Conservation (phyloP, 2,113 vertebrate genomes). For the Toxotes chatareus region DNA sequence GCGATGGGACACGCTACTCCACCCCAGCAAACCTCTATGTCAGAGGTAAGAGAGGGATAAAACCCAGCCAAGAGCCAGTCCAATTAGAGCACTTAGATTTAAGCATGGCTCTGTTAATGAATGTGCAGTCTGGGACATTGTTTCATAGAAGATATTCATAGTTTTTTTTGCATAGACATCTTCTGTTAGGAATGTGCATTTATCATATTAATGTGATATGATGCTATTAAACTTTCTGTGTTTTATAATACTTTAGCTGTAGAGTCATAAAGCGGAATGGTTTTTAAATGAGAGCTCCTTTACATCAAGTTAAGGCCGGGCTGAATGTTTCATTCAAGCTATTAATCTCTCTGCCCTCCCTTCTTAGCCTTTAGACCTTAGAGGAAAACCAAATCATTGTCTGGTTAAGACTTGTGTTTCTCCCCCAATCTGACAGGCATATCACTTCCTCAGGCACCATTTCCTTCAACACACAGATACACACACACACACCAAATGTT, state of each 20-base stretch:
- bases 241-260: constrained; percentile 28
- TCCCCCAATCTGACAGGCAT: constrained; percentile 70
- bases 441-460: constrained; percentile 63
- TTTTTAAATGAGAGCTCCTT: constrained; percentile 34
- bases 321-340: constrained; percentile 52
- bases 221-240: constrained; percentile 20
- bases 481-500: constrained; percentile 41
- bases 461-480: constrained; percentile 39
- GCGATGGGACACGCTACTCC: constrained; percentile 97
- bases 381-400: constrained; percentile 68
- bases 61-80: constrained; percentile 28
- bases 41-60: constrained; percentile 90
- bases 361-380: constrained; percentile 74
- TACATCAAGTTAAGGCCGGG: constrained; percentile 9
- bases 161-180: not conserved
- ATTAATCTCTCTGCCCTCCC: constrained; percentile 68
- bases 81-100: constrained; percentile 11
- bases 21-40: constrained; percentile 99
- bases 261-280: constrained; percentile 29
- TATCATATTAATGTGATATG: constrained; percentile 10
- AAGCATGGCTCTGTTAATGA: not conserved
- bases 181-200: constrained; percentile 7
- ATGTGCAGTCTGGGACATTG: not conserved
- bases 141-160: not conserved
- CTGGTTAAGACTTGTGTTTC: constrained; percentile 73